Conservation (phyloP, 2,113 vertebrate genomes). For the Engraulis encrasicolus region DNA sequence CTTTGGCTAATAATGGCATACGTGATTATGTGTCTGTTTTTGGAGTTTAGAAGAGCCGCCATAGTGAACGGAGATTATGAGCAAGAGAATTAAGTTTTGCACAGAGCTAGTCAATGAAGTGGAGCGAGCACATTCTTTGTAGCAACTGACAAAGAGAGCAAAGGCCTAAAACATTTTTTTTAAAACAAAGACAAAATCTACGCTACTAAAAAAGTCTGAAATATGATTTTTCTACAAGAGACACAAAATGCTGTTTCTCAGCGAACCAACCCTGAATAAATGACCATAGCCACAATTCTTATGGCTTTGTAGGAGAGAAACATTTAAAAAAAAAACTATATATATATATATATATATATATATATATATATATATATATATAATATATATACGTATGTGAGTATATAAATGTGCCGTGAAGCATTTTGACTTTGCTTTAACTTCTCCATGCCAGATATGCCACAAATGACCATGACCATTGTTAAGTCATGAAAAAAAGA, state of each 20-base stretch:
- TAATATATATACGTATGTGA: too few relatives aligned
- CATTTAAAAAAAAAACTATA: too few relatives aligned
- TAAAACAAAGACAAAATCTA: too few relatives aligned
- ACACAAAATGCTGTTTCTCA: neutral
- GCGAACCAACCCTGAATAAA: neutral
- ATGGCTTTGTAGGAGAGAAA: too few relatives aligned
- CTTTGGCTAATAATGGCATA: constrained; percentile 5
- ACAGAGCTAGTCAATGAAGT: neutral
- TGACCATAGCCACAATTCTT: neutral
- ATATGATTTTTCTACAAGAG: neutral
- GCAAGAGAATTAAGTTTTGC: neutral
- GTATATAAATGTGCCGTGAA: too few relatives aligned
- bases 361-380: too few relatives aligned
- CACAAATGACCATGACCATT: too few relatives aligned
- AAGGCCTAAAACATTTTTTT: neutral
- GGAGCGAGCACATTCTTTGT: neutral
- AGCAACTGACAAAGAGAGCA: neutral
- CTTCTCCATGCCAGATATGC: too few relatives aligned
- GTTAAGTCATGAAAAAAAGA: too few relatives aligned
- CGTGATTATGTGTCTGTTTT: neutral
- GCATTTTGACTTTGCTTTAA: too few relatives aligned
- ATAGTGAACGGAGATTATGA: neutral
- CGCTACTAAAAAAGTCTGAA: neutral
- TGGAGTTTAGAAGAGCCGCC: neutral
- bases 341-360: too few relatives aligned